Evolutionary conservation across 2,113 vertebrate genomes (phyloP).

Genomic region (Corythoichthys haematopterus): DNA sequence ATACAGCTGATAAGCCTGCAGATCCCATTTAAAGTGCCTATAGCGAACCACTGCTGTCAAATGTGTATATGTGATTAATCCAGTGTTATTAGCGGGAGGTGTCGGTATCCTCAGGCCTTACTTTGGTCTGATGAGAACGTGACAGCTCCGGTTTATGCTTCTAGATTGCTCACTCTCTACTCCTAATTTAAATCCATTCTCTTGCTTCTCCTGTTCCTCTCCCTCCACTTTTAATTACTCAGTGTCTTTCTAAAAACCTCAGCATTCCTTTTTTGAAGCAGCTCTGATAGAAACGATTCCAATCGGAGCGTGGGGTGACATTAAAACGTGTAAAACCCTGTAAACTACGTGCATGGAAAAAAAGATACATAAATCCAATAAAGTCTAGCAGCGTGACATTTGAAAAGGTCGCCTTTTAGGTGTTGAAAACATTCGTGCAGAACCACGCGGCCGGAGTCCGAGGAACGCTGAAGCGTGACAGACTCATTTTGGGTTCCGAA

Average conservation of each 20-base stretch:
- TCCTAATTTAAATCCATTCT: slow-evolving; percentile 2
- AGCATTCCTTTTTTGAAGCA: background rate
- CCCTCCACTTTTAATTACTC: slow-evolving; percentile 29
- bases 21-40: slow-evolving; percentile 38
- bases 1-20: slow-evolving; percentile 30
- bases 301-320: background rate
- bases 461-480: slow-evolving; percentile 8
- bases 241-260: background rate
- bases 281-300: background rate
- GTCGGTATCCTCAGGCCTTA: slow-evolving; percentile 46
- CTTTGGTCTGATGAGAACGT: slow-evolving; percentile 60
- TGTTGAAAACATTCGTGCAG: slow-evolving; percentile 36
- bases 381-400: slow-evolving; percentile 36
- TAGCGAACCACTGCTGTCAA: slow-evolving; percentile 27
- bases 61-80: slow-evolving; percentile 39
- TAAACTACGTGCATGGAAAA: background rate
- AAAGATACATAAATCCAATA: slow-evolving; percentile 37
- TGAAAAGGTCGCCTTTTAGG: slow-evolving; percentile 53
- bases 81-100: slow-evolving; percentile 51
- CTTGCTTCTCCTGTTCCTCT: slow-evolving; percentile 10
- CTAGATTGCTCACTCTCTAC: slow-evolving; percentile 31
- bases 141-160: slow-evolving; percentile 55
- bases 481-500: slow-evolving; percentile 1
- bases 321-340: background rate
- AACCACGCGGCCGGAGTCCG: slow-evolving; percentile 4